A percentile compares a stretch with the other conserved stretches of the same genome.
Evolutionary conservation across 2,888 invertebrate genomes (phyloP).

Genomic region (Petrophora chlorosata): DNA sequence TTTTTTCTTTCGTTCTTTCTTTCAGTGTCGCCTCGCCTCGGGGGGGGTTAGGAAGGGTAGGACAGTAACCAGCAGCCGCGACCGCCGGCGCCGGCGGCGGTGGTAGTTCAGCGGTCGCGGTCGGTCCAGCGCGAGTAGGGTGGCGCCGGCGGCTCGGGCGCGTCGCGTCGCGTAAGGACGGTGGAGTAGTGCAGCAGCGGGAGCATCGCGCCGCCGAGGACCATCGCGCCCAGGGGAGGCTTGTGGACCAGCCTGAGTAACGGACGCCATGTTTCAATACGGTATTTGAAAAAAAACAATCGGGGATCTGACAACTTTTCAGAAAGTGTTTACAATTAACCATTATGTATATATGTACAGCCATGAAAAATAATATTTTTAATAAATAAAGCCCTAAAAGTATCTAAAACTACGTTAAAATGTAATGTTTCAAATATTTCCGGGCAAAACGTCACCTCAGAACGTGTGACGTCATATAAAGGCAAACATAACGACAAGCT

Average conservation of each 20-base stretch:
- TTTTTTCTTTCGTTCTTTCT: not conserved
- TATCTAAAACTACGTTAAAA: too few relatives aligned
- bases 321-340: too few relatives aligned
- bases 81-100: too few relatives aligned
- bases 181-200: slow-evolving; percentile 73
- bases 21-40: slow-evolving; percentile 10
- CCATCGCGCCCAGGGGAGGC: slow-evolving; percentile 63
- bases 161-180: slow-evolving; percentile 53
- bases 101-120: slow-evolving; percentile 47
- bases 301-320: too few relatives aligned
- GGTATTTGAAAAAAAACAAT: too few relatives aligned
- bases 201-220: slow-evolving; percentile 56
- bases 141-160: slow-evolving; percentile 43
- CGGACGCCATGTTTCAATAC: not conserved
- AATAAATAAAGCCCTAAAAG: too few relatives aligned
- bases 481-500: too few relatives aligned
- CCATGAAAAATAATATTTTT: too few relatives aligned
- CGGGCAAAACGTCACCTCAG: too few relatives aligned
- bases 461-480: too few relatives aligned
- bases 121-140: slow-evolving; percentile 55
- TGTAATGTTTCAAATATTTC: too few relatives aligned
- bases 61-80: not conserved
- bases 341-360: too few relatives aligned
- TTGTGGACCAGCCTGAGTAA: slow-evolving; percentile 66
- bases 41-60: slow-evolving; percentile 1